phyloP scores from a whole-genome alignment of 1,140 invertebrate species.

The Tenebrio molitor region DNA sequence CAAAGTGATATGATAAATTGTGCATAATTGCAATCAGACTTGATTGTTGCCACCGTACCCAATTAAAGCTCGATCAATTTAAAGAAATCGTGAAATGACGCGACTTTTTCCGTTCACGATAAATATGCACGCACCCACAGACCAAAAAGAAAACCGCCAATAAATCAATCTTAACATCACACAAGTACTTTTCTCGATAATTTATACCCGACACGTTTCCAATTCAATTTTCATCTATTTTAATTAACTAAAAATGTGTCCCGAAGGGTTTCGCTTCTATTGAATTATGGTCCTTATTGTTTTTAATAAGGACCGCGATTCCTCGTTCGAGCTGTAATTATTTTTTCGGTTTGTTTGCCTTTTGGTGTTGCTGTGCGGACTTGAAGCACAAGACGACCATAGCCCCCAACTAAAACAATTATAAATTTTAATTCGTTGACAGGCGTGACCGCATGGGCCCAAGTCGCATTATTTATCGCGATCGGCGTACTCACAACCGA shows the following conservation, averaged over 20 bases:
- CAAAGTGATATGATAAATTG: constrained; percentile 34
- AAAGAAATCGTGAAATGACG: constrained; percentile 32
- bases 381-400: neutral
- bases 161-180: constrained; percentile 20
- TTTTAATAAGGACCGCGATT: neutral
- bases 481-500: constrained; percentile 10
- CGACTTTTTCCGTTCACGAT: constrained; percentile 9
- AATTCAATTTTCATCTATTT: constrained; percentile 35
- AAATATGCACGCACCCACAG: constrained; percentile 32
- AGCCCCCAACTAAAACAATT: constrained; percentile 2
- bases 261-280: constrained; percentile 7
- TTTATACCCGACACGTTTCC: constrained; percentile 3
- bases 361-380: neutral
- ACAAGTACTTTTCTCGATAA: constrained; percentile 29
- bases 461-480: neutral
- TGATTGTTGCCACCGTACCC: constrained; percentile 26
- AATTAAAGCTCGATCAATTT: constrained; percentile 36
- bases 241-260: constrained; percentile 29
- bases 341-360: neutral
- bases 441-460: neutral
- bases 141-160: neutral
- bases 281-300: constrained; percentile 1
- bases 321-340: neutral
- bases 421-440: constrained; percentile 5
- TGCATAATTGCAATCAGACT: constrained; percentile 36